Evolutionary conservation across 2,888 invertebrate species (phyloP), one percentile per base, ranked within the genome.

Genomic region (Heteromyza rotundicornis): DNA sequence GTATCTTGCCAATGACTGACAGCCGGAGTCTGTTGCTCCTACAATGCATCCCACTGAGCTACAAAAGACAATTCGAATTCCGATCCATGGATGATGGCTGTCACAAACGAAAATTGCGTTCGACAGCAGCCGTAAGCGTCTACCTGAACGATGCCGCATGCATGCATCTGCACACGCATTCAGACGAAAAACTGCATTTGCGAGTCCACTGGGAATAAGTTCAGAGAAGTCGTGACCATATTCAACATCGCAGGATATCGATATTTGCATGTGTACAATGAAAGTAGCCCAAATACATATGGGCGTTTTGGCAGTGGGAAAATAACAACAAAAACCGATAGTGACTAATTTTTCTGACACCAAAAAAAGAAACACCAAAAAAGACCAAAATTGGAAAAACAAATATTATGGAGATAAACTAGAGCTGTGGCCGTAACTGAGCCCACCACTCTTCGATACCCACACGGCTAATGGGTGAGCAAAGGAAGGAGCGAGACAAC

Each of bases 71-170:
- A 71, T 70, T 71, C 69, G 65, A 77, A 75, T 75, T 72, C 76
- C 73, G 59, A 51, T 54, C 58, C 71, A 57, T 49, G 27, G 74
- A 70, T 47, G 54, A 35, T 73, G 68, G 68, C 66, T 74, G 75
- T 75, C 77, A 76, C 70, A 73, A 64, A 68, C 67, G 68, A 57
- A 69, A 68, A 73, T 72, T 69, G 75, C 74, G 73, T 74, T 76
- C 74, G 75, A 75, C 77, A 77, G 75, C 60, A 52, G 16, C 32
- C 22, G 52, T 51, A 16, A 44, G 36, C 57, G 64, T 57, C 62
- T 56, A 59, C 67, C 60, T 60, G 22, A 47, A 56, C 47, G 5
- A 47, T 20, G 3, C 3, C 47, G 7, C 3, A 40, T 7, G 7
- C 47, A 20, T 20, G 47, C 40, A 40, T 40, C 27, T 27, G 27